Base-by-base conservation (phyloP, 1,140 invertebrate species). In the Drosophila pallidifrons region DNA sequence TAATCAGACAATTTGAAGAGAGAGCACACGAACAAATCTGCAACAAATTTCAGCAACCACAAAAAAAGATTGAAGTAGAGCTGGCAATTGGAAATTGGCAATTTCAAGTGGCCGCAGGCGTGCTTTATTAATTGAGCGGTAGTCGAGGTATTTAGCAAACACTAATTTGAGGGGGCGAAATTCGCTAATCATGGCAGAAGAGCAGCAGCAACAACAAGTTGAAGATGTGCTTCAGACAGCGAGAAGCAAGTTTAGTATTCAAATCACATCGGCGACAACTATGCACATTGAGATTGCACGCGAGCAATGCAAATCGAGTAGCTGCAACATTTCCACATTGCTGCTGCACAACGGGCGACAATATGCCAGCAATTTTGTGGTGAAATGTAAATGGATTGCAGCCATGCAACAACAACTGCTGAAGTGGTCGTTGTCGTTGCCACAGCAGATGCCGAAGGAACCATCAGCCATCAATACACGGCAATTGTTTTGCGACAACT, bases 111-210 rank as follows among this genome's bases (percentile, higher is more conserved):
- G 41, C 67, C 52, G 5, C 43, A 13, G 73, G 73, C 73, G 20
- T 58, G 35, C 41, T 51, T 25, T 10, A 58, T 75, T 75, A 75
- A 75, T 75, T 32, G 51, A 69, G 43, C 32, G 72, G 67, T 58
- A 65, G 11, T 13, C 20, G 28, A 25, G 1, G 10, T 15, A 38
- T 5, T 32, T 41, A 28, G n/a, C 5, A 5, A 45, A 55, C n/a
- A n/a, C 41, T 43, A 46, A 45, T 59, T 59, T 63, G 58, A 38
- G 32, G 4, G 38, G 54, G 6, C 45, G 35, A 1, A 25, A 55
- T 13, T 41, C 10, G 11, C 8, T 25, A 38, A 8, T 5, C 10
- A 10, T 2, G 10, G 35, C 25, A 13, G 6, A 2, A 25, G 6
- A 32, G 38, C 8, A 20, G 6, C 38, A 46, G 25, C 15, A 5